Conservation (phyloP, 2,113 vertebrate species). For the Henicopernis longicauda region DNA sequence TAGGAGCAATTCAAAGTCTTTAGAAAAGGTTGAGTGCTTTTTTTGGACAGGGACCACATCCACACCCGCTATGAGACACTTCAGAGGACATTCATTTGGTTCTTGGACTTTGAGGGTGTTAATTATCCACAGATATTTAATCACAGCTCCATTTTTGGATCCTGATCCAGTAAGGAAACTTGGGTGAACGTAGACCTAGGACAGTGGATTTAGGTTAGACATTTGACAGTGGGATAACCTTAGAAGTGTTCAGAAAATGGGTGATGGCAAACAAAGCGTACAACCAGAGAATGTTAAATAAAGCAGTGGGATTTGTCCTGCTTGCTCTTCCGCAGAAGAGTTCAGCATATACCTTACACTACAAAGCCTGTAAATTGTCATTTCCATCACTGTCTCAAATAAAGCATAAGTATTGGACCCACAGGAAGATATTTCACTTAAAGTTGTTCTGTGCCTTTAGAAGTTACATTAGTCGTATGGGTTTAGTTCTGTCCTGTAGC, state of each 20-base stretch:
- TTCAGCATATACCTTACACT: not conserved
- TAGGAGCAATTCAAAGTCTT: not conserved
- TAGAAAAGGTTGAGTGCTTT: not conserved
- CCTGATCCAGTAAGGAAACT: not conserved
- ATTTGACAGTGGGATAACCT: not conserved
- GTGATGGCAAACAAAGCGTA: not conserved
- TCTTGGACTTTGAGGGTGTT: not conserved
- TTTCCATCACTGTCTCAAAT: not conserved
- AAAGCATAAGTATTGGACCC: not conserved
- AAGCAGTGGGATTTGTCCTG: not conserved
- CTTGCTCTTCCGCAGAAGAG: not conserved
- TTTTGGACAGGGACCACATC: not conserved
- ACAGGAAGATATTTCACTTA: not conserved
- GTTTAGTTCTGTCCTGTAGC: not conserved
- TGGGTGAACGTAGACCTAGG: not conserved
- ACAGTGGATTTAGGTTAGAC: not conserved
- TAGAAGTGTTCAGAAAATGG: not conserved
- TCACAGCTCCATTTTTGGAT: not conserved
- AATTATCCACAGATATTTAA: not conserved
- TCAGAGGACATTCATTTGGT: not conserved
- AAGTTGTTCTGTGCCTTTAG: not conserved
- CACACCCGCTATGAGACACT: not conserved
- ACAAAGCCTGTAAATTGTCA: not conserved
- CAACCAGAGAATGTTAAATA: not conserved
- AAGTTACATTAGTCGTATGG: not conserved